These are phyloP conservation scores for Drosophila nikananu DNA, from an alignment of 1,140 invertebrate genomes.

Conservation along the genomic window DNA sequence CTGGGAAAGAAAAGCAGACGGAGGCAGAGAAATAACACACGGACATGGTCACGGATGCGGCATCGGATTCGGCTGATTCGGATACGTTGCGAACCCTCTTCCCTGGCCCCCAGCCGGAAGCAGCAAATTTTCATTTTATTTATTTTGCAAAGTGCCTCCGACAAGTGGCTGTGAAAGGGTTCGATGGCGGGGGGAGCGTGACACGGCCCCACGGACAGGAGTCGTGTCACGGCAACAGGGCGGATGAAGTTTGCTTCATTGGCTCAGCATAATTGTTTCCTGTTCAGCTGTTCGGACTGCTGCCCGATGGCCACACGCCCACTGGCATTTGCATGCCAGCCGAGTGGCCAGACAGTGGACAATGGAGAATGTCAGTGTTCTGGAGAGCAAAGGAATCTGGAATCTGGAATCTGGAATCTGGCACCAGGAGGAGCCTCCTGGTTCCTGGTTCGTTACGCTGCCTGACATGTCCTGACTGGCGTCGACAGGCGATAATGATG, in stretches of 20 bases:
- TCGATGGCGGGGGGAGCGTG: not conserved
- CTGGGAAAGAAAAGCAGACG: constrained; percentile 57
- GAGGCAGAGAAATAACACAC: constrained; percentile 32
- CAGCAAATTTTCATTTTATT: constrained; percentile 83
- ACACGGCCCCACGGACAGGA: constrained; percentile 37
- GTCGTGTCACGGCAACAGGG: constrained; percentile 53
- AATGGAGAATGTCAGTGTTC: not conserved
- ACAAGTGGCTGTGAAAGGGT: constrained; percentile 22
- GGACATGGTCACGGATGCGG: constrained; percentile 69
- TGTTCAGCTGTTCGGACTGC: constrained; percentile 31
- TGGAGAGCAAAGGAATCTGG: not conserved
- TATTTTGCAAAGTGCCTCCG: constrained; percentile 77
- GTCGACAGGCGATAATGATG: constrained; percentile 52
- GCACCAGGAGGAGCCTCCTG: constrained; percentile 2
- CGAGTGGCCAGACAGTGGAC: not conserved
- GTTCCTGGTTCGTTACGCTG: constrained; percentile 7
- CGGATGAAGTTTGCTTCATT: constrained; percentile 73
- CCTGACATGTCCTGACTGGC: constrained; percentile 48
- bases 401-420: not conserved
- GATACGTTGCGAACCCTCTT: constrained; percentile 59
- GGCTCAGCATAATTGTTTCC: constrained; percentile 79
- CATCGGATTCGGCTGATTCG: constrained; percentile 65
- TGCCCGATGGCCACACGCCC: constrained; percentile 8
- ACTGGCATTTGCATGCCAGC: constrained; percentile 56
- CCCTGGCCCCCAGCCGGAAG: constrained; percentile 77